These are phyloP conservation scores for Sebastiscus tertius DNA, from an alignment of 2,797 vertebrate genomes.

Conservation along the genomic window DNA sequence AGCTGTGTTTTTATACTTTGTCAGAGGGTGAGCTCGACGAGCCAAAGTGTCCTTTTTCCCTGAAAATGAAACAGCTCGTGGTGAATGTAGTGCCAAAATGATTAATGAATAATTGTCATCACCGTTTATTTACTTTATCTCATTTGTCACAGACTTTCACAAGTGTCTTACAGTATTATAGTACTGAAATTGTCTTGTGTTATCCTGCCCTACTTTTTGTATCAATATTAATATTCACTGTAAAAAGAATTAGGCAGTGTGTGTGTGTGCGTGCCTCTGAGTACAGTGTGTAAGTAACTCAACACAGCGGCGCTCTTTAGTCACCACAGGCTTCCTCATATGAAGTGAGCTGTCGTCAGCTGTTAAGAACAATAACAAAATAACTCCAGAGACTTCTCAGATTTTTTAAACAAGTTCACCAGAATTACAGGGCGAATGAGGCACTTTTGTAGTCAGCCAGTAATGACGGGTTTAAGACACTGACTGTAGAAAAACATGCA, in stretches of 20 bases:
- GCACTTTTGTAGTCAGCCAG: neutral
- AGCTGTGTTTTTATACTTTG: conserved; percentile 33
- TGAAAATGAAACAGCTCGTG: conserved; percentile 8
- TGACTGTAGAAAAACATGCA: conserved; percentile 2
- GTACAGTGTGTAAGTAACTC: neutral
- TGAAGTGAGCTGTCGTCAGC: conserved; percentile 34
- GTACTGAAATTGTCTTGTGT: neutral
- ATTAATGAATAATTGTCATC: conserved; percentile 43
- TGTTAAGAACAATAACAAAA: conserved; percentile 15
- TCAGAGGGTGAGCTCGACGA: conserved; percentile 12
- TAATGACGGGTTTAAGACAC: neutral
- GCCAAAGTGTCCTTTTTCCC: neutral
- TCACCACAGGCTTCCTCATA: conserved; percentile 32
- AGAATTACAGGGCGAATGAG: conserved; percentile 17
- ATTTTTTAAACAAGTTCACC: conserved; percentile 21
- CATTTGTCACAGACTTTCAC: conserved; percentile 27
- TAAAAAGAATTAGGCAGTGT: neutral
- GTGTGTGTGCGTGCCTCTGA: neutral
- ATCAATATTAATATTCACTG: conserved; percentile 19
- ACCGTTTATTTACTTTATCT: conserved; percentile 25
- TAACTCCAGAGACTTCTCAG: neutral
- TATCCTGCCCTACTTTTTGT: neutral
- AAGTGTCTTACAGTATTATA: conserved; percentile 1
- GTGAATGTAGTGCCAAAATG: conserved; percentile 19
- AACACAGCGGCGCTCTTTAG: neutral